These are phyloP conservation scores for Odontocolon sp. DNA, from an alignment of 2,888 invertebrate species.

Conservation along the genomic window DNA sequence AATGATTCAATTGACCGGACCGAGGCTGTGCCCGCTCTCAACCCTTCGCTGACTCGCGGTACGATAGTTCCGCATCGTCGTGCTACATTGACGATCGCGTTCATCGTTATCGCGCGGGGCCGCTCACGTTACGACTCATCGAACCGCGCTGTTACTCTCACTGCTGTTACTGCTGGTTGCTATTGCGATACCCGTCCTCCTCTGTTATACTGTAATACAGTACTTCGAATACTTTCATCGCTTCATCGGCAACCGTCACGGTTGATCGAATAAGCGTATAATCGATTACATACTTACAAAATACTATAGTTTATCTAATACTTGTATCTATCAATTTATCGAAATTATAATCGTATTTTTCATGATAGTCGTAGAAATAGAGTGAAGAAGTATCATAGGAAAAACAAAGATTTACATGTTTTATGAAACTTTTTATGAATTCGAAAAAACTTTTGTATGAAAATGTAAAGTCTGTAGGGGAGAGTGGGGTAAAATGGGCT, in stretches of 20 bases:
- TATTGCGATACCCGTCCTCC: background rate
- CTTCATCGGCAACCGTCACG: background rate
- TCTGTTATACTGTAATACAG: background rate
- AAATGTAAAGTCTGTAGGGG: too few relatives aligned
- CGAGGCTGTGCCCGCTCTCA: slow-evolving; percentile 52
- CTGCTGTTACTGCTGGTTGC: background rate
- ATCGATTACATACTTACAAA: background rate
- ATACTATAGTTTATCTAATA: background rate
- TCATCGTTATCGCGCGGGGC: slow-evolving; percentile 20
- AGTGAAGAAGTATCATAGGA: too few relatives aligned
- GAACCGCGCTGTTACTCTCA: slow-evolving; percentile 23
- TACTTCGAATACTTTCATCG: slow-evolving; percentile 19
- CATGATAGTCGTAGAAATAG: too few relatives aligned
- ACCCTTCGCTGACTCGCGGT: slow-evolving; percentile 54
- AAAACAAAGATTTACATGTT: too few relatives aligned
- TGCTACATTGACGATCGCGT: slow-evolving; percentile 31
- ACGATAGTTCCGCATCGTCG: slow-evolving; percentile 44
- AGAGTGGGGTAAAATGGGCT: too few relatives aligned
- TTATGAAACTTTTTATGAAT: too few relatives aligned
- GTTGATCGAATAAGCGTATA: background rate
- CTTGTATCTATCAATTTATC: too few relatives aligned
- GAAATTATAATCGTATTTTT: too few relatives aligned
- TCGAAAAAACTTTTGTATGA: too few relatives aligned
- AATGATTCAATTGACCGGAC: slow-evolving; percentile 58
- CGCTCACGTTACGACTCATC: slow-evolving; percentile 27